phyloP scores from a whole-genome alignment of 35 echinoderm and acorn worm species.

The Eucidaris tribuloides region DNA sequence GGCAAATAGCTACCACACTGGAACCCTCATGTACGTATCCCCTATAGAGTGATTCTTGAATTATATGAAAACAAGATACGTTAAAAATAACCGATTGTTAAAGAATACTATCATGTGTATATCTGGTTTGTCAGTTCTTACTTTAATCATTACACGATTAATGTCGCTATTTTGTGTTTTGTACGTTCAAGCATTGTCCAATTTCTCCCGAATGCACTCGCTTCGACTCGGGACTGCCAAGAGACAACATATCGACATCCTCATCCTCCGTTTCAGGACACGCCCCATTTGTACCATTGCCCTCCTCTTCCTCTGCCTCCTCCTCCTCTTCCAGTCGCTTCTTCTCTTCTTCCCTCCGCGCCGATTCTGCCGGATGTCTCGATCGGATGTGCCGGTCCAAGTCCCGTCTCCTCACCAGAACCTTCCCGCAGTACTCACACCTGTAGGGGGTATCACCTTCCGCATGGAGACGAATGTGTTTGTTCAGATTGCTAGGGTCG shows the following conservation, averaged over 20 bases:
- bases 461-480: slow-evolving; percentile 93
- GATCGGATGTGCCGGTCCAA: slow-evolving; percentile 90
- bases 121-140: too few relatives aligned
- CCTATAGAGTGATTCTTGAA: too few relatives aligned
- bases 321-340: not conserved
- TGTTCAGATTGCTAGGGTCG: slow-evolving; percentile 95
- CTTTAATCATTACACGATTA: not conserved
- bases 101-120: too few relatives aligned
- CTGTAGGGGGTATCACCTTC: slow-evolving; percentile 96
- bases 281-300: not conserved
- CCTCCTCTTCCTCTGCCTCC: not conserved
- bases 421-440: slow-evolving; percentile 96
- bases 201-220: not conserved
- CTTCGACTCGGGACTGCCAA: not conserved
- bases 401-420: slow-evolving; percentile 85
- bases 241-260: not conserved
- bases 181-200: not conserved
- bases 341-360: slow-evolving; percentile 31
- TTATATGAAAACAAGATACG: too few relatives aligned
- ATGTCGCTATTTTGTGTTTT: not conserved
- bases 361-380: slow-evolving; percentile 71
- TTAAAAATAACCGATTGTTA: too few relatives aligned
- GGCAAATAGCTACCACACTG: too few relatives aligned
- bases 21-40: too few relatives aligned
- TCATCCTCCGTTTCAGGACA: slow-evolving; percentile 5